Conservation (phyloP, 2,113 vertebrate species). For the Aphyosemion australe region DNA sequence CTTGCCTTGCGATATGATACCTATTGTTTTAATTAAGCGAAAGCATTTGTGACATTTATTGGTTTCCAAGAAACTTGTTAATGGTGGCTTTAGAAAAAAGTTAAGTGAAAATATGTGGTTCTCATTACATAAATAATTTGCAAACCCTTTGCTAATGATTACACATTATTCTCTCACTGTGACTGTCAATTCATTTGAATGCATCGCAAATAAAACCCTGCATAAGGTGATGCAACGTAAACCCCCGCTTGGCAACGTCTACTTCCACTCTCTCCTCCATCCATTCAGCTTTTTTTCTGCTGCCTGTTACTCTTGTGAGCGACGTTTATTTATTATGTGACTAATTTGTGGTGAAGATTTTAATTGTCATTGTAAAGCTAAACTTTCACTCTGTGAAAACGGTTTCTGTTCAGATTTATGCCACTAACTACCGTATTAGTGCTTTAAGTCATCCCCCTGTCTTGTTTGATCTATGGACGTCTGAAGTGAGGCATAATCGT, state of each 20-base stretch:
- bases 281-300: constrained; percentile 11
- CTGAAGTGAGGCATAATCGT: constrained; percentile 65
- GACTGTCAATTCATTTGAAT: constrained; percentile 67
- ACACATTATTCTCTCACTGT: constrained; percentile 59
- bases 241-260: constrained; percentile 32
- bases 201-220: constrained; percentile 65
- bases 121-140: constrained; percentile 79
- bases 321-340: constrained; percentile 34
- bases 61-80: constrained; percentile 87
- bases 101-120: constrained; percentile 68
- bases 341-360: constrained; percentile 24
- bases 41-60: constrained; percentile 92
- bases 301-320: not conserved
- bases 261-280: constrained; percentile 11
- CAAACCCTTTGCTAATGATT: constrained; percentile 73
- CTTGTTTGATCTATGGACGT: constrained; percentile 59
- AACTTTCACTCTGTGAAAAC: constrained; percentile 41
- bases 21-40: constrained; percentile 98
- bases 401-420: constrained; percentile 35
- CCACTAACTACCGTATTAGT: constrained; percentile 36
- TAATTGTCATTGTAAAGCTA: constrained; percentile 27
- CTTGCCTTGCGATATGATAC: constrained; percentile 88
- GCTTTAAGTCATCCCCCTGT: constrained; percentile 51
- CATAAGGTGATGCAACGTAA: constrained; percentile 46
- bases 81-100: constrained; percentile 74